Percentiles rank a stretch among this genome's conserved stretches.
These are phyloP conservation scores for Probosciger aterrimus DNA, from an alignment of 2,113 vertebrate species.

Conservation along the genomic window DNA sequence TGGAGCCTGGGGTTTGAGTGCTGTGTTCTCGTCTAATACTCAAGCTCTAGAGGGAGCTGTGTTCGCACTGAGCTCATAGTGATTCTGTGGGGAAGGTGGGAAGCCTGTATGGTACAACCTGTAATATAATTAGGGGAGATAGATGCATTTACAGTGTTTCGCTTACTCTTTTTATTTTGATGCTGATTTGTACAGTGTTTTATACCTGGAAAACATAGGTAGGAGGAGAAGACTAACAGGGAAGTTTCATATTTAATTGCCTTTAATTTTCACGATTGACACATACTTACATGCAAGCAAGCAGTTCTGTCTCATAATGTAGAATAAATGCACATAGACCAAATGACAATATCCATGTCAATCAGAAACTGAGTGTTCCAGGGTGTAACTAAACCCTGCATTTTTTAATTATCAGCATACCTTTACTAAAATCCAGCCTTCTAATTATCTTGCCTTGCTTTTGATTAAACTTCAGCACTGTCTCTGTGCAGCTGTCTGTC, in stretches of 20 bases:
- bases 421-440: neutral
- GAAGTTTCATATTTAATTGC: neutral
- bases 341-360: neutral
- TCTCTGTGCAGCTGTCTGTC: neutral
- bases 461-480: neutral
- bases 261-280: neutral
- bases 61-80: neutral
- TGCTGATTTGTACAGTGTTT: neutral
- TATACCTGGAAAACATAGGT: neutral
- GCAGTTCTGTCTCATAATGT: neutral
- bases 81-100: neutral
- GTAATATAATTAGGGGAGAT: rapidly evolving
- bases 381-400: neutral
- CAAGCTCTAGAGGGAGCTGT: neutral
- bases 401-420: neutral
- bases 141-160: neutral
- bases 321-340: neutral
- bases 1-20: rapidly evolving
- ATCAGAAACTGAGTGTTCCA: neutral
- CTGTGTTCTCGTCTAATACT: rapidly evolving
- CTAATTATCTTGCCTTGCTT: neutral
- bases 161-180: neutral
- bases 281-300: neutral
- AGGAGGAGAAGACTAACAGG: neutral
- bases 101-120: neutral